phyloP scores from a whole-genome alignment of 2,113 vertebrate genomes.

The Ornithorhynchus anatinus region DNA sequence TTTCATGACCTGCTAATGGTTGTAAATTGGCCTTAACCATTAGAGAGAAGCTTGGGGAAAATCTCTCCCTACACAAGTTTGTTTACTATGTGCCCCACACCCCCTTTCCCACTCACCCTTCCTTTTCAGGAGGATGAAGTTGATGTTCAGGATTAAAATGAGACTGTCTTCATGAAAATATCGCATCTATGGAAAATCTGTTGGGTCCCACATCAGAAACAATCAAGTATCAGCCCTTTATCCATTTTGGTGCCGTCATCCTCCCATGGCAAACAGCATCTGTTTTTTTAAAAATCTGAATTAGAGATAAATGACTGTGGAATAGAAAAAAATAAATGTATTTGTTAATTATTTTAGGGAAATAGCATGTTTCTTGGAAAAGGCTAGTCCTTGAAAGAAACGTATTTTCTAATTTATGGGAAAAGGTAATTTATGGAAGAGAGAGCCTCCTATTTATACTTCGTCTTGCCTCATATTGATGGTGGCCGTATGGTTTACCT shows the following conservation, averaged over 20 bases:
- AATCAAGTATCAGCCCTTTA: background rate
- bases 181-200: background rate
- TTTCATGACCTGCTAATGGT: too few relatives aligned
- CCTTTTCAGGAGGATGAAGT: conserved; percentile 17
- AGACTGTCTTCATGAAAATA: background rate
- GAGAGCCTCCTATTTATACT: too few relatives aligned
- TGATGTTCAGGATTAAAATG: background rate
- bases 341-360: background rate
- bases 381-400: background rate
- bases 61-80: too few relatives aligned
- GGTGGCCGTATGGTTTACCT: too few relatives aligned
- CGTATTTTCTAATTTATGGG: background rate
- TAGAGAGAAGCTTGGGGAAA: too few relatives aligned
- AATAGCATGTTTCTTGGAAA: background rate
- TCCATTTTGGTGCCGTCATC: background rate
- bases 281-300: conserved; percentile 21
- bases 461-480: background rate
- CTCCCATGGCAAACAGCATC: background rate
- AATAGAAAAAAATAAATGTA: background rate
- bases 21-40: too few relatives aligned
- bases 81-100: too few relatives aligned
- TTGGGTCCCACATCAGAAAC: background rate
- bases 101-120: too few relatives aligned
- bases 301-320: background rate
- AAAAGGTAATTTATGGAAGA: too few relatives aligned